These are phyloP conservation scores for Geotrupes spiniger DNA, from an alignment of 2,888 invertebrate genomes.

Conservation along the genomic window DNA sequence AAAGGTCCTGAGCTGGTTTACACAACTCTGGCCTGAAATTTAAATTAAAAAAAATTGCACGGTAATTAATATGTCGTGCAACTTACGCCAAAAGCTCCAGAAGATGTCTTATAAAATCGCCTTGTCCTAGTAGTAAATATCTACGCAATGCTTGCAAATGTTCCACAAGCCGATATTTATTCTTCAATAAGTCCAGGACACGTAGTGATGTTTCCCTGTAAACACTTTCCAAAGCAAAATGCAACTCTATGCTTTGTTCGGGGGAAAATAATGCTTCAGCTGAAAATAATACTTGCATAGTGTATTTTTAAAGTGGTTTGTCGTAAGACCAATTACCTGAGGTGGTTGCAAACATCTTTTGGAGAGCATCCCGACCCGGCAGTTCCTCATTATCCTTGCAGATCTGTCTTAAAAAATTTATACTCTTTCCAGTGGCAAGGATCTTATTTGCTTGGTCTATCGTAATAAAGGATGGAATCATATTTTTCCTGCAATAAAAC, in stretches of 20 bases:
- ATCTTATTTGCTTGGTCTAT: constrained; percentile 85
- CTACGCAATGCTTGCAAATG: constrained; percentile 88
- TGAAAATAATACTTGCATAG: no score
- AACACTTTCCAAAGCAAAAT: constrained; percentile 77
- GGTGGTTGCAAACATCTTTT: constrained; percentile 53
- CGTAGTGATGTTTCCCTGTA: constrained; percentile 84
- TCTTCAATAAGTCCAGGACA: constrained; percentile 80
- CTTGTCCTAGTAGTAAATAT: constrained; percentile 90
- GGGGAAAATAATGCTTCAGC: constrained; percentile 66
- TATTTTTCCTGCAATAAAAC: constrained; percentile 61
- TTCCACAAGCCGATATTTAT: constrained; percentile 84
- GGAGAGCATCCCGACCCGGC: constrained; percentile 58
- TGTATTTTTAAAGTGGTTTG: no score
- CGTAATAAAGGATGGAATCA: constrained; percentile 90
- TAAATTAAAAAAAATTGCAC: constrained; percentile 9
- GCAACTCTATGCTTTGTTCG: constrained; percentile 71
- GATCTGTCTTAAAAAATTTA: constrained; percentile 90
- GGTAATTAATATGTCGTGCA: constrained; percentile 12
- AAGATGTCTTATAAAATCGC: constrained; percentile 92
- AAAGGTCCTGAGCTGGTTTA: constrained; percentile 81
- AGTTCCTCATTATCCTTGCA: constrained; percentile 78
- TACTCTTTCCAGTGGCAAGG: constrained; percentile 90
- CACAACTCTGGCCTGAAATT: constrained; percentile 74
- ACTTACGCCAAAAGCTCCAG: constrained; percentile 88
- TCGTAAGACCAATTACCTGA: constrained; percentile 12